Conservation (phyloP, 2,113 vertebrate species). For the Emydocephalus ijimae region DNA sequence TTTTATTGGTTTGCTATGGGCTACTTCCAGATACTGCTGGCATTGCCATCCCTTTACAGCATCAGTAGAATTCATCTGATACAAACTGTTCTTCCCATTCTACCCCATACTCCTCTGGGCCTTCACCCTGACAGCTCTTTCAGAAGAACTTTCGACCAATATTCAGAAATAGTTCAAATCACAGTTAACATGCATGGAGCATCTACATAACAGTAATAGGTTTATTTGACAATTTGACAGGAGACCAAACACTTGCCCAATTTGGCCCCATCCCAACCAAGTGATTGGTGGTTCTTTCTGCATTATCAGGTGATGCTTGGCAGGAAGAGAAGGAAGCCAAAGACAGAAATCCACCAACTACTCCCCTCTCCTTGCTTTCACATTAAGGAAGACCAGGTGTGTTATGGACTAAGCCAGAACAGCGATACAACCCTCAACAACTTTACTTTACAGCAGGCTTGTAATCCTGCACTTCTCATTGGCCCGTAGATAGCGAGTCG, state of each 20-base stretch:
- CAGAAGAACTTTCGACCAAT: not conserved
- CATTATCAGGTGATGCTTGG: not conserved
- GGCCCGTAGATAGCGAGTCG: no score
- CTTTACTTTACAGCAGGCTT: no score
- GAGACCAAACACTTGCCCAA: not conserved
- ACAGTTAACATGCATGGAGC: not conserved
- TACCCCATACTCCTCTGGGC: not conserved
- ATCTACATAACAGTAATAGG: not conserved
- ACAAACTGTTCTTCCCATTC: not conserved
- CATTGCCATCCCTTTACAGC: not conserved
- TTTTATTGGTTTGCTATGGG: not conserved
- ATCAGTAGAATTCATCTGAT: not conserved
- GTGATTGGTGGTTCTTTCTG: not conserved
- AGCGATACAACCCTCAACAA: no score
- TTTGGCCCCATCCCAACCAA: not conserved
- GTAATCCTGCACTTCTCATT: no score
- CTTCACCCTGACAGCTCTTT: not conserved
- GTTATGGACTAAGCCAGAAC: no score
- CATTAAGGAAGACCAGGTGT: not conserved
- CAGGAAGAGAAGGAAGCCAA: not conserved
- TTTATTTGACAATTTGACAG: not conserved
- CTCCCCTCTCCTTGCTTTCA: not conserved
- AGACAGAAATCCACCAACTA: not conserved
- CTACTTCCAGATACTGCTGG: not conserved
- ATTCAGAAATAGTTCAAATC: not conserved